Percentiles rank a stretch among this genome's conserved stretches.
These are phyloP conservation scores for Paramormyrops hopkinsi DNA, from an alignment of 2,797 vertebrate genomes.

Conservation along the genomic window DNA sequence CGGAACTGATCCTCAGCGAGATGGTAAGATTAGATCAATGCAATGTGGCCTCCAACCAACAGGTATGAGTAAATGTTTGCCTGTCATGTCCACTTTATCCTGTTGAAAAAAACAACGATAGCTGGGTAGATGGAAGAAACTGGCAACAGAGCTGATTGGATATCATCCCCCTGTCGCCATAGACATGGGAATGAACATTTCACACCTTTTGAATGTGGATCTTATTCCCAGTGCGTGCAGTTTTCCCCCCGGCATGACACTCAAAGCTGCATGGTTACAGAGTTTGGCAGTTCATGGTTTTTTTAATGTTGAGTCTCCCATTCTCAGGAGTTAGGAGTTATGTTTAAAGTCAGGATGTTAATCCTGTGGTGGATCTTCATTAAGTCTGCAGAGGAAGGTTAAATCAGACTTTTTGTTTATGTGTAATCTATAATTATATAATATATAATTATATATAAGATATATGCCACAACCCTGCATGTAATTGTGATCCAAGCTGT, in stretches of 20 bases:
- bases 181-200: slow-evolving; percentile 2
- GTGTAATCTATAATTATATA: not conserved
- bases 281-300: not conserved
- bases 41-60: not conserved
- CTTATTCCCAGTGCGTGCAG: not conserved
- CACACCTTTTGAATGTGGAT: not conserved
- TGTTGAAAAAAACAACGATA: not conserved
- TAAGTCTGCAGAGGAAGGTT: not conserved
- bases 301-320: not conserved
- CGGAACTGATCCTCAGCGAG: not conserved
- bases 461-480: not conserved
- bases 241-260: not conserved
- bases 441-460: not conserved
- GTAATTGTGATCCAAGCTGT: not conserved
- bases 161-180: not conserved
- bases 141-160: not conserved
- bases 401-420: not conserved
- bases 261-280: not conserved
- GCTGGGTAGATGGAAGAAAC: not conserved
- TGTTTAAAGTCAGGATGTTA: not conserved
- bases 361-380: not conserved
- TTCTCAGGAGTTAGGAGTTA: not conserved
- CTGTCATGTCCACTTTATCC: not conserved
- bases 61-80: not conserved
- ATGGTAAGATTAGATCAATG: not conserved